Evolutionary conservation across 1,140 invertebrate species (phyloP).

Genomic region (Liolophura sinensis): DNA sequence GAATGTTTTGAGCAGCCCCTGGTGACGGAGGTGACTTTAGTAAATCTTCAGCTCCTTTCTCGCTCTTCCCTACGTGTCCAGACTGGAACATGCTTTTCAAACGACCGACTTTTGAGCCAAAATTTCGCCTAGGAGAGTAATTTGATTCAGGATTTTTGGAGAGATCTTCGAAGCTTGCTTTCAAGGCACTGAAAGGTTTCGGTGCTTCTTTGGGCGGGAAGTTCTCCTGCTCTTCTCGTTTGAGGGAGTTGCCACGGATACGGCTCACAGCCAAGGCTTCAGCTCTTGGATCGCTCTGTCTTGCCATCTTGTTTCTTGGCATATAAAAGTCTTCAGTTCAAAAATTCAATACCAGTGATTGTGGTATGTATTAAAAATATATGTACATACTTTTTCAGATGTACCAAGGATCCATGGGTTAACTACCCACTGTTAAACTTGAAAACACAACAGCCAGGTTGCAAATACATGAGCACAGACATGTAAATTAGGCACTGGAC

Average conservation of each 20-base stretch:
- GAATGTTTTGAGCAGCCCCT: neutral
- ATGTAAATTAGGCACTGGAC: too few relatives aligned
- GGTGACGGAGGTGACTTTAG: neutral
- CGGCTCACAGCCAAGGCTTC: constrained; percentile 33
- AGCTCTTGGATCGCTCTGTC: constrained; percentile 10
- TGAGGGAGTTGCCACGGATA: constrained; percentile 22
- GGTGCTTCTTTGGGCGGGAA: constrained; percentile 7
- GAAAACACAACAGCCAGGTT: too few relatives aligned
- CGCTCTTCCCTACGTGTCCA: constrained; percentile 6
- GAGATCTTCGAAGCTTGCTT: constrained; percentile 19
- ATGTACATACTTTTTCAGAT: too few relatives aligned
- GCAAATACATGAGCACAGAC: too few relatives aligned
- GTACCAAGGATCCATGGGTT: too few relatives aligned
- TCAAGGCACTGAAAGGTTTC: constrained; percentile 11
- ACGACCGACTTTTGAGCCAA: constrained; percentile 37
- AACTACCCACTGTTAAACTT: too few relatives aligned
- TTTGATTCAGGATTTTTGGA: neutral
- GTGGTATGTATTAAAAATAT: too few relatives aligned
- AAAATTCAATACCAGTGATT: too few relatives aligned
- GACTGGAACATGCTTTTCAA: constrained; percentile 42
- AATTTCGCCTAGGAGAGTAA: constrained; percentile 5
- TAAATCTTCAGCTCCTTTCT: constrained; percentile 4
- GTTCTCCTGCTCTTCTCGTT: constrained; percentile 13
- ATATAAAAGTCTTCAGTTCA: too few relatives aligned
- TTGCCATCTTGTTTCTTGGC: neutral